Conservation (phyloP, 1,140 invertebrate species). For the Drosophila tani region DNA sequence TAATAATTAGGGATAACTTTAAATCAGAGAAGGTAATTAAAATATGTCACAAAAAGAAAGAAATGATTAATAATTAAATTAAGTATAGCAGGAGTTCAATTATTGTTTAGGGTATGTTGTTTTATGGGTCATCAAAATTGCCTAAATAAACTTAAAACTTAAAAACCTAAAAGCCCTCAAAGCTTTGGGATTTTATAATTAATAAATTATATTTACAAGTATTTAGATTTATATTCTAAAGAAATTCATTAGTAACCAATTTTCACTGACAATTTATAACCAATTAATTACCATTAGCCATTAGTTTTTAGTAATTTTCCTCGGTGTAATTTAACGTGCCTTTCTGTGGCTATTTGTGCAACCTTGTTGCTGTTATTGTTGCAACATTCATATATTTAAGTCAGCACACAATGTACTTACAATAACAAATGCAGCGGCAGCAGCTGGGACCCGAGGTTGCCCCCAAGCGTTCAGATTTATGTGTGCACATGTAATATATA, state of each 20-base stretch:
- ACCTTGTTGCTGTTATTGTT: constrained; percentile 23
- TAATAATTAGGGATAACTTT: background rate
- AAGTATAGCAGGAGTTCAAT: too few species aligned
- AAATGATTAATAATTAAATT: too few species aligned
- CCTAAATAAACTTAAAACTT: too few species aligned
- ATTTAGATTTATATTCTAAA: too few species aligned
- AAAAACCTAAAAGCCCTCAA: too few species aligned
- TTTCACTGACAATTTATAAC: background rate
- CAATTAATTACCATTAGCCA: background rate
- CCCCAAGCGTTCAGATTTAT: constrained; percentile 21
- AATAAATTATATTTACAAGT: too few species aligned
- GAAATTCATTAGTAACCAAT: too few species aligned
- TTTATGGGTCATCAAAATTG: too few species aligned
- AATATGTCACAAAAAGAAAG: too few species aligned
- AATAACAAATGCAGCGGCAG: constrained; percentile 20
- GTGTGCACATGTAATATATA: background rate
- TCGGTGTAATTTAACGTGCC: constrained; percentile 14
- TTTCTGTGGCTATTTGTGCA: constrained; percentile 42
- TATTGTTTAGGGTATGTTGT: too few species aligned
- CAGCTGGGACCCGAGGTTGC: constrained; percentile 28
- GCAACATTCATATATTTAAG: constrained; percentile 33
- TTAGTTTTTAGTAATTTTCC: background rate
- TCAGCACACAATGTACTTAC: background rate
- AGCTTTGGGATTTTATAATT: too few species aligned
- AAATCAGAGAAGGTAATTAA: background rate